These are phyloP conservation scores for Emys orbicularis DNA, from an alignment of 2,797 vertebrate species.

Conservation along the genomic window DNA sequence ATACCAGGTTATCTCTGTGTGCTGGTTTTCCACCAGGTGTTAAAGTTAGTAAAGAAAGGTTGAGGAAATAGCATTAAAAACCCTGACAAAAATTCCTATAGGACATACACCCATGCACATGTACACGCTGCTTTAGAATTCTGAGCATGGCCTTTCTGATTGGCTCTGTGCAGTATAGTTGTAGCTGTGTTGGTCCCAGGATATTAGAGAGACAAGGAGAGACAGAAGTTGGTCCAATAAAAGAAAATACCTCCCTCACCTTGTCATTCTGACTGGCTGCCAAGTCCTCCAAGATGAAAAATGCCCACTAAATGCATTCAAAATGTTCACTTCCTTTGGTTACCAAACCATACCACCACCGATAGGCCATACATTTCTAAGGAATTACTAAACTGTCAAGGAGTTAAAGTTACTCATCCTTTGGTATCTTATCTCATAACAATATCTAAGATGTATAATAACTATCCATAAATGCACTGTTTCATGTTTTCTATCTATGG, in stretches of 20 bases:
- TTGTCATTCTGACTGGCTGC: neutral
- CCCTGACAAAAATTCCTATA: neutral
- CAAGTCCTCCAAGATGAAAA: neutral
- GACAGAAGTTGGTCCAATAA: neutral
- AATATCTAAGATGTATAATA: neutral
- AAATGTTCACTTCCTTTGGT: neutral
- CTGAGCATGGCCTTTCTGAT: neutral
- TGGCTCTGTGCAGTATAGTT: neutral
- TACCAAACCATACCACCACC: too few species aligned
- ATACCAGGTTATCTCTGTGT: neutral
- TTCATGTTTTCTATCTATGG: neutral
- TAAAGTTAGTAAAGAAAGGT: constrained; percentile 1
- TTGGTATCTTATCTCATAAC: too few species aligned
- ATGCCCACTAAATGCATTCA: neutral
- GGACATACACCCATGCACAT: neutral
- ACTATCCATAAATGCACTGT: neutral
- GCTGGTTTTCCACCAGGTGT: constrained; percentile 16
- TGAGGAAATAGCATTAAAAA: constrained; percentile 9
- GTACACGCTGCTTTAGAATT: neutral
- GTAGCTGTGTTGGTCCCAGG: neutral
- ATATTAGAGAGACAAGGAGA: neutral
- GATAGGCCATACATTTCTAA: too few species aligned
- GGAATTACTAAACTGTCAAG: neutral
- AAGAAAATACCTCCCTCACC: fast-evolving
- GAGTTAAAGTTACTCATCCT: neutral